phyloP scores from a whole-genome alignment of 2,797 vertebrate species.

The Syngnathus rostellatus region DNA sequence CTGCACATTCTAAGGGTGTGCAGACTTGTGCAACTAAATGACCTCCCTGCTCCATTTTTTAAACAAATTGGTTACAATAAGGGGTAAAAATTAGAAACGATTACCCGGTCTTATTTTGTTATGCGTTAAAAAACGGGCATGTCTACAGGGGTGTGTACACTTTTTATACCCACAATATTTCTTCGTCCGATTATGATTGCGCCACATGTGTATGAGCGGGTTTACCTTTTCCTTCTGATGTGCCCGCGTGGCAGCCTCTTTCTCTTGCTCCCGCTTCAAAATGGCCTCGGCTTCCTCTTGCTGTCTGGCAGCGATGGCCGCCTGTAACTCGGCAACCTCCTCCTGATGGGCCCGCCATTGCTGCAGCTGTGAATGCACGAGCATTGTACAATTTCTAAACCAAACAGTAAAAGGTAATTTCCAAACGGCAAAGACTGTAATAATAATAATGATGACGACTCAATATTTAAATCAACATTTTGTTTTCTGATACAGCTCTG shows the following conservation, averaged over 20 bases:
- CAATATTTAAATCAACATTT: no score
- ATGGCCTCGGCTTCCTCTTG: slow-evolving; percentile 71
- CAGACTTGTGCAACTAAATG: not conserved
- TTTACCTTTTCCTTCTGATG: slow-evolving; percentile 72
- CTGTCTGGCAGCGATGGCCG: slow-evolving; percentile 71
- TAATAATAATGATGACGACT: no score
- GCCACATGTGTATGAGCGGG: not conserved
- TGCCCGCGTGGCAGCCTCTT: slow-evolving; percentile 67
- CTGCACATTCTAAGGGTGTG: not conserved
- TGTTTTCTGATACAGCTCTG: no score
- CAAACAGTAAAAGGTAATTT: not conserved
- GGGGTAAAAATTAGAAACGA: not conserved
- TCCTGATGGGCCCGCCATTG: slow-evolving; percentile 81
- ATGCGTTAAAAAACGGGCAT: not conserved
- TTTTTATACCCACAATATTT: not conserved
- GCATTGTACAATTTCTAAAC: not conserved
- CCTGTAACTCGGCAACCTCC: slow-evolving; percentile 77
- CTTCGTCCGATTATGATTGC: not conserved
- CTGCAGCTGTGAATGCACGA: slow-evolving; percentile 68
- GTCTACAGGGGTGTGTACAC: not conserved
- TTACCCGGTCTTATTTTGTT: not conserved
- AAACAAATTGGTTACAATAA: no score
- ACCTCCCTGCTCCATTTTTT: no score
- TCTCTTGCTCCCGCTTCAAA: slow-evolving; percentile 70
- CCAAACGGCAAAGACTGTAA: no score